Evolutionary conservation across 1,140 invertebrate species (phyloP).

Genomic region (Zaprionus tsacasi): DNA sequence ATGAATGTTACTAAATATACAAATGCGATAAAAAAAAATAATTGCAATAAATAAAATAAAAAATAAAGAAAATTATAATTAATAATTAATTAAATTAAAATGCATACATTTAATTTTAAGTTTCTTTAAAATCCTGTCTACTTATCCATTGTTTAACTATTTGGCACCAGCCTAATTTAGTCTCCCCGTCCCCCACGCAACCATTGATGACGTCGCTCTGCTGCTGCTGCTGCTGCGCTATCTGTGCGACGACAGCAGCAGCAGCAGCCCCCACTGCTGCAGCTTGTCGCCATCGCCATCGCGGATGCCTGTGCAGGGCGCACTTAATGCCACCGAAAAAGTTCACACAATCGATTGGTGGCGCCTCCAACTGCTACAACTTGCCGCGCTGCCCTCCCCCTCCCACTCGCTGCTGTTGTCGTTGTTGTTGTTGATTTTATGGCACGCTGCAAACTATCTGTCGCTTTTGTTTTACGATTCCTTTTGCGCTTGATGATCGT

Average conservation of each 20-base stretch:
- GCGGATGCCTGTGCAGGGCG: constrained; percentile 32
- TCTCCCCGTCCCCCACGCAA: constrained; percentile 7
- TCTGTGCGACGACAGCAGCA: constrained; percentile 66
- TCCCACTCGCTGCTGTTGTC: constrained; percentile 37
- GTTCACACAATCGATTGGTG: constrained; percentile 75
- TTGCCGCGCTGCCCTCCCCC: constrained; percentile 13
- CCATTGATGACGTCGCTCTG: constrained; percentile 58
- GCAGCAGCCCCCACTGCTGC: neutral
- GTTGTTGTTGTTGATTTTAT: constrained; percentile 59
- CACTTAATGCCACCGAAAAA: constrained; percentile 71
- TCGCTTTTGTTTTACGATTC: constrained; percentile 82
- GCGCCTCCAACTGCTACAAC: constrained; percentile 50
- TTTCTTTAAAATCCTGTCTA: neutral
- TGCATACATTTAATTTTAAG: no score
- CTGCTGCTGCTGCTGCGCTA: constrained; percentile 50
- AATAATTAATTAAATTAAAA: no score
- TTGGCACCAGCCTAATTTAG: neutral
- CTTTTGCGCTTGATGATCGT: constrained; percentile 77
- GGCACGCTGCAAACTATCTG: constrained; percentile 76
- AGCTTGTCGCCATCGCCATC: neutral
- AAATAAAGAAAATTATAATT: neutral
- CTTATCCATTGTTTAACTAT: neutral
- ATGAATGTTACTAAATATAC: no score
- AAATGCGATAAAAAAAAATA: neutral
- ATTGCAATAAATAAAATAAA: neutral